Evolutionary conservation across 2,888 invertebrate species (phyloP), one percentile per base, ranked within the genome.

Genomic region (Leptopilina syphax): DNA sequence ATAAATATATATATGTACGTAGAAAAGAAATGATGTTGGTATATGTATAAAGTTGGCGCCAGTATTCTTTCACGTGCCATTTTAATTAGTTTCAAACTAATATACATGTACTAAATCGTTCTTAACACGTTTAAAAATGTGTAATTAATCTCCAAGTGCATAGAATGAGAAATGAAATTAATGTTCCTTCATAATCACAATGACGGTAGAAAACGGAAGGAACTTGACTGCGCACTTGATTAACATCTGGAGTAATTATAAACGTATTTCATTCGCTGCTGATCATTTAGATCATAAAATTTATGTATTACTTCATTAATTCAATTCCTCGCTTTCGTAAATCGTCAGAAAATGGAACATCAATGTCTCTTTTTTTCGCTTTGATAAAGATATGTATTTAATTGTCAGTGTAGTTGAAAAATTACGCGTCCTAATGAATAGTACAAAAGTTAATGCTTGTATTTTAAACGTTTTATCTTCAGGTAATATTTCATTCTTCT

Each of bases 201-300:
- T 73, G 73, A 73, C 73, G 50, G 47, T 54, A 57, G 7, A 34
- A 70, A 73, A 50, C 73, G 73, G 73, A 73, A 73, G 73, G 73
- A 73, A 57, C 73, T 57, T 34, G 9, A 73, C 34, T 73, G 57
- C 57, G 57, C 34, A 73, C 54, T 34, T 54, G 73, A 73, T 73
- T 73, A 73, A 73, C 73, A 73, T 73, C 73, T 41, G 34, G 73
- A 73, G 57, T 73, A 73, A 73, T 73, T 73, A 73, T 57, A 73
- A 73, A n/a, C 34, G 34, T 57, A 73, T 73, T 73, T 73, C 73
- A 73, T 73, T 73, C 73, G 34, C 73, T 73, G 57, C 7, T 73
- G 57, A 57, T 57, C 34, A 73, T 73, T 73, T 73, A 73, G 73
- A 73, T 57, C 57, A 73, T 73, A 57, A 41, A 73, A 57, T 73